Evolutionary conservation across 92 coral and sea anemone genomes (phyloP).

Genomic region (Metridium senile): DNA sequence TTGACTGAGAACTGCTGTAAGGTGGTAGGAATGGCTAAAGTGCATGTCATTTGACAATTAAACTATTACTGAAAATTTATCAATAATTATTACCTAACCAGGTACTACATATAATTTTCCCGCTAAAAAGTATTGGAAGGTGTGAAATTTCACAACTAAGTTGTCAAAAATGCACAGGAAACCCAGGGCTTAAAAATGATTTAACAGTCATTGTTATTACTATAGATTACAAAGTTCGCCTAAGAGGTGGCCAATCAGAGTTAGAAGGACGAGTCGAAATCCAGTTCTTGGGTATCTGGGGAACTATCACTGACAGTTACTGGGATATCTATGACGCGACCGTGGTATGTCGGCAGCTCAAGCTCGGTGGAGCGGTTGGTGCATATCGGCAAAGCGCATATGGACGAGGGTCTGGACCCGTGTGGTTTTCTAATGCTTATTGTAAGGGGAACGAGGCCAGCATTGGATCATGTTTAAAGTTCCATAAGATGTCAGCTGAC

Average conservation of each 20-base stretch:
- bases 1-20: no score
- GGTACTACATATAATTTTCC: no score
- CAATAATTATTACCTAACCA: no score
- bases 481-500: constrained; percentile 10
- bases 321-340: constrained; percentile 70
- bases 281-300: constrained; percentile 54
- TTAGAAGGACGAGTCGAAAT: constrained; percentile 58
- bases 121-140: no score
- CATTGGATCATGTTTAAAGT: constrained; percentile 33
- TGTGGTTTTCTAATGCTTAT: constrained; percentile 53
- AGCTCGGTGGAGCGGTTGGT: constrained; percentile 50
- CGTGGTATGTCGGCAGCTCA: constrained; percentile 52
- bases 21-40: no score
- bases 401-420: constrained; percentile 55
- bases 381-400: constrained; percentile 49
- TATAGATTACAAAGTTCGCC: constrained; percentile 20
- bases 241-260: neutral
- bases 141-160: no score
- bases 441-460: constrained; percentile 49
- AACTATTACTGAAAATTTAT: no score
- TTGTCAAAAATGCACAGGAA: no score
- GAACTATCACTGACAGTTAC: constrained; percentile 57
- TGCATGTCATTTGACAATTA: no score
- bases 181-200: no score
- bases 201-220: no score